Conservation (phyloP, 1,140 invertebrate species). For the Sogatella furcifera region DNA sequence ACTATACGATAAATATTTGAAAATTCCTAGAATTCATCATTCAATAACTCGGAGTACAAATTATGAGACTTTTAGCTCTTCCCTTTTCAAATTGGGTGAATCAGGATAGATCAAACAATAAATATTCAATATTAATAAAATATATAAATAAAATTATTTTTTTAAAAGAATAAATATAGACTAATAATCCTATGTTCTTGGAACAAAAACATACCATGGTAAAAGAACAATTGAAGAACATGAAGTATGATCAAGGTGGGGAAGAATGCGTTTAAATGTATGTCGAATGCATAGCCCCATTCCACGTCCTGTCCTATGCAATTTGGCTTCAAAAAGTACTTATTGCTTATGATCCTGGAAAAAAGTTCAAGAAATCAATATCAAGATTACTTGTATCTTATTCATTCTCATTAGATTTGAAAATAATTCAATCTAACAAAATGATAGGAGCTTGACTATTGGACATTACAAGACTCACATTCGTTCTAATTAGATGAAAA, state of each 20-base stretch:
- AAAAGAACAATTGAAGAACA: constrained; percentile 82
- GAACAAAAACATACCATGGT: constrained; percentile 64
- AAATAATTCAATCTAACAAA: too few relatives aligned
- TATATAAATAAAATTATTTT: too few relatives aligned
- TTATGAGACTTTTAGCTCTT: background rate
- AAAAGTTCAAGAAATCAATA: background rate
- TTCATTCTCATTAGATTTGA: too few relatives aligned
- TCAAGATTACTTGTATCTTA: too few relatives aligned
- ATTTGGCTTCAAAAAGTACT: constrained; percentile 65
- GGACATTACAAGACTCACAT: too few relatives aligned
- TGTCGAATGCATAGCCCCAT: constrained; percentile 98
- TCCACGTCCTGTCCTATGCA: constrained; percentile 71
- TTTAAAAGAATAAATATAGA: background rate
- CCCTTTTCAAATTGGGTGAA: background rate
- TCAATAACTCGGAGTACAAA: background rate
- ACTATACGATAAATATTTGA: too few relatives aligned
- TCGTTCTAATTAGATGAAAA: too few relatives aligned
- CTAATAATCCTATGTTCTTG: constrained; percentile 12
- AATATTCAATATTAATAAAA: background rate
- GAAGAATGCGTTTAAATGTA: constrained; percentile 97
- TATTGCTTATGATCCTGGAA: constrained; percentile 77
- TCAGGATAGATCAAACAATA: background rate
- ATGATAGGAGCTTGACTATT: too few relatives aligned
- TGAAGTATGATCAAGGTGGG: constrained; percentile 89
- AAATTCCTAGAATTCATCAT: too few relatives aligned